Evolutionary conservation across 2,797 vertebrate genomes (phyloP), one percentile per base, ranked within the genome.

Genomic region (Zenarchopterus dispar): DNA sequence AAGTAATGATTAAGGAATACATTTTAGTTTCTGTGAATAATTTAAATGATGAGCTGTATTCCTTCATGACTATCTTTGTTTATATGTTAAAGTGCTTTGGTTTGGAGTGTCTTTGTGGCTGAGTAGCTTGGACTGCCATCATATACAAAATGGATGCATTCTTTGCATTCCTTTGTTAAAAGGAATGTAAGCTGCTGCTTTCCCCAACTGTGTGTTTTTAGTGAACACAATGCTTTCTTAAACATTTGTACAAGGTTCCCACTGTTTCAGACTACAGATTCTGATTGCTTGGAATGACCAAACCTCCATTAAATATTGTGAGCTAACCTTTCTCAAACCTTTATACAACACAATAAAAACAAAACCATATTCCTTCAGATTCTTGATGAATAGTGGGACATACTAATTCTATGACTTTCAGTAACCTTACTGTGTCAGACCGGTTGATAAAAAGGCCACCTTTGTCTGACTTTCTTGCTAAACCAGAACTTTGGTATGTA

Each of bases 91-190:
- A 48, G 2, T 22, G 2, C n/a, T 2, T 4, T 21, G 11, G 43
- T 58, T 19, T 47, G 19, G 28, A 36, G 59, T 60, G 31, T 68
- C 18, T 39, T 10, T 2, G 47, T 45, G 23, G 9, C 4, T 23
- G 18, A 31, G 15, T 41, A 23, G 13, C 8, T 24, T 18, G 8
- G 15, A 8, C 7, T 3, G 4, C 31, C 21, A 16, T 23, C 44
- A 54, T 8, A 19, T 31, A 45, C 8, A 17, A 54, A 66, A 56
- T 47, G 54, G 43, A 57, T 36, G 6, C 15, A 44, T 75, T 75
- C 21, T 55, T 42, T 33, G 48, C 54, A 67, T 80, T 73, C 53
- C 58, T 70, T 44, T 51, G 39, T 31, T 42, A 4, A 62, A 39
- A 28, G 28, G 28, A 28, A 28, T 28, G 28, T 7, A 28, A 2